phyloP scores from a whole-genome alignment of 1,140 invertebrate genomes.

The Eufriesea mexicana region DNA sequence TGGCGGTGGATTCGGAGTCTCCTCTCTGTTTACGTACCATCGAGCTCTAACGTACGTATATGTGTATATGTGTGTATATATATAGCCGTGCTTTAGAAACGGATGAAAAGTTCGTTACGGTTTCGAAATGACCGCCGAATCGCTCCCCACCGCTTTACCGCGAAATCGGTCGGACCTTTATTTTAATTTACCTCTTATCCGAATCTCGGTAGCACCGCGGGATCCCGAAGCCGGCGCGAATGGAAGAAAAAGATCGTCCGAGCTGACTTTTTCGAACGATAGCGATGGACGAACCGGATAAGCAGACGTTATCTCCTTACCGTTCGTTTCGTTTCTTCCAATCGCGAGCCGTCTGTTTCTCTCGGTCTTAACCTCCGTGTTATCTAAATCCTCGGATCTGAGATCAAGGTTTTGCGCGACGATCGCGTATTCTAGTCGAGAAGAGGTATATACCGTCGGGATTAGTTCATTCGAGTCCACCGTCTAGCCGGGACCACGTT shows the following conservation, averaged over 20 bases:
- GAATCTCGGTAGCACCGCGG: neutral
- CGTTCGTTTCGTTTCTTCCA: slow-evolving; percentile 39
- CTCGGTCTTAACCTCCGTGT: slow-evolving; percentile 29
- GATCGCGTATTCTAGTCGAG: slow-evolving; percentile 1
- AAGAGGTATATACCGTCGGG: neutral
- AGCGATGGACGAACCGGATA: slow-evolving; percentile 11
- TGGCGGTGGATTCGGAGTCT: neutral
- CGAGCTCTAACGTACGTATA: neutral
- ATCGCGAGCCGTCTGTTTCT: slow-evolving; percentile 19
- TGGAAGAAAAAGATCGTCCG: neutral
- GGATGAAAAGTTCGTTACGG: neutral
- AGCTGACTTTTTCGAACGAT: neutral
- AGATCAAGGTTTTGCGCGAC: slow-evolving; percentile 23
- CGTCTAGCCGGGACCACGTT: neutral
- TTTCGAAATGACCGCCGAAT: neutral
- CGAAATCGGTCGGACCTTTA: neutral
- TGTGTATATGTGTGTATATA: too few species aligned
- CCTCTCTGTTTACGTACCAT: neutral
- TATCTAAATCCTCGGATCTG: slow-evolving; percentile 57
- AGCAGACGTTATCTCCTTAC: slow-evolving; percentile 39
- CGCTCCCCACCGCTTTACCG: neutral
- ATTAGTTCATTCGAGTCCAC: slow-evolving; percentile 20
- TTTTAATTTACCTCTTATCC: slow-evolving; percentile 53
- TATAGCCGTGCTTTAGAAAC: neutral
- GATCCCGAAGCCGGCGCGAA: neutral